Base-by-base conservation (phyloP, 2,797 vertebrate species). In the Coreius guichenoti region DNA sequence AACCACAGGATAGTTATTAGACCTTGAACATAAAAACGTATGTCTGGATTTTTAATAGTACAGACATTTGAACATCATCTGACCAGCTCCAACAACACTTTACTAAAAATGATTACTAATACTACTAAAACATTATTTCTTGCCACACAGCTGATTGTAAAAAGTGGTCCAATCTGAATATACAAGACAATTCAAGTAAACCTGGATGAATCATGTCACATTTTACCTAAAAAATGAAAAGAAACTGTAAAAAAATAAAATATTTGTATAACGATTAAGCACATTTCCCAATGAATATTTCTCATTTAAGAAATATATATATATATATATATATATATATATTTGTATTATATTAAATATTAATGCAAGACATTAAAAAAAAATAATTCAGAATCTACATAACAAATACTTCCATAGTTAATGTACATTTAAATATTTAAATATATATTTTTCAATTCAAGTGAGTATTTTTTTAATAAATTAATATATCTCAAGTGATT, bases 1-100 rank as follows among this genome's bases (percentile, higher is more conserved):
- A 51, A 54, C 82, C 72, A 65, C 72, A 76, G 58, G 43, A 76
- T 56, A 77, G 63, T 65, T 78, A 58, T 77, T 56, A 83, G 36
- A n/a, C 63, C 33, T 68, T 19, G 45, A 23, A 47, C 31, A 51
- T 72, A 72, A 72, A 65, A 58, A 73, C 4, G 1, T 16, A 23
- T 31, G 47, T 5, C 39, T 36, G 21, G 58, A 65, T 51, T 75
- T 72, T 33, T 49, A 43, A n/a, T 47, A 31, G 70, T 74, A 29
- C 69, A 61, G 56, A 47, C 12, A 4, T 63, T 63, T 14, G 47
- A 82, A 74, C 39, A 36, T 12, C 68, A 26, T 45, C 26, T 45
- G 39, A 49, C 13, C 29, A 74, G 19, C 12, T 58, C 43, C 0
- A 14, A 13, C 13, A 67, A 47, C 8, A 16, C 61, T 56, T 17